Evolutionary conservation across 2,113 vertebrate genomes (phyloP), one percentile per base, ranked within the genome.

Genomic region (Suncus etruscus): DNA sequence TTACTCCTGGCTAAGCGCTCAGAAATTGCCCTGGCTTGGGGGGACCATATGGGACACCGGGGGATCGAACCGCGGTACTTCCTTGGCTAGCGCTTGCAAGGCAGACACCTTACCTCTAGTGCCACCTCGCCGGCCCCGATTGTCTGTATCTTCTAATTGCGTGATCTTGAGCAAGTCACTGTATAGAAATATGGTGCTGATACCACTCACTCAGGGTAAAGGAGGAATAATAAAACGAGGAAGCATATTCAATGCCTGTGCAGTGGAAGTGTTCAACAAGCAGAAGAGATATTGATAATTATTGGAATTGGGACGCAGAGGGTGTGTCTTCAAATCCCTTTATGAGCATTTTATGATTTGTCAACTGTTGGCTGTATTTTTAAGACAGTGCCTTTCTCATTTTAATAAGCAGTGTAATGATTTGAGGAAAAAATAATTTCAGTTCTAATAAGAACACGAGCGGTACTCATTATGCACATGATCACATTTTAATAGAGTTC

Each of bases 371-470:
- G 77, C 78, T 94, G 1, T 31, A 29, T 92, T 95, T 39, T 94
- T 83, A 48, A 87, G 95, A 95, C 31, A 91, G 65, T 58, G 72
- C 45, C 68, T 97, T 94, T 96, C 90, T 95, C 54, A 66, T 91
- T 96, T 97, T 83, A 90, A 91, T 95, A 92, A 90, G 87, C 92
- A 93, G 89, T 87, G 24, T 50, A 95, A 92, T 81, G 92, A 81
- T 95, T 95, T 95, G 94, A 93, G 95, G 80, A 96, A 95, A 96
- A 95, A 97, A 96, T 77, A 69, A 88, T 89, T 89, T 96, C 63
- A 61, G 65, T 96, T 95, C 95, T 96, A 94, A 91, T 93, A 96
- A 92, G 92, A 96, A 93, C 48, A 87, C 54, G 82, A 94, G 93
- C 95, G 90, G 83, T n/a, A 81, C 10, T 96, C 94, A 96, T 94